These are phyloP conservation scores for Aptenodytes forsteri DNA, from an alignment of 2,113 vertebrate genomes.

Conservation along the genomic window DNA sequence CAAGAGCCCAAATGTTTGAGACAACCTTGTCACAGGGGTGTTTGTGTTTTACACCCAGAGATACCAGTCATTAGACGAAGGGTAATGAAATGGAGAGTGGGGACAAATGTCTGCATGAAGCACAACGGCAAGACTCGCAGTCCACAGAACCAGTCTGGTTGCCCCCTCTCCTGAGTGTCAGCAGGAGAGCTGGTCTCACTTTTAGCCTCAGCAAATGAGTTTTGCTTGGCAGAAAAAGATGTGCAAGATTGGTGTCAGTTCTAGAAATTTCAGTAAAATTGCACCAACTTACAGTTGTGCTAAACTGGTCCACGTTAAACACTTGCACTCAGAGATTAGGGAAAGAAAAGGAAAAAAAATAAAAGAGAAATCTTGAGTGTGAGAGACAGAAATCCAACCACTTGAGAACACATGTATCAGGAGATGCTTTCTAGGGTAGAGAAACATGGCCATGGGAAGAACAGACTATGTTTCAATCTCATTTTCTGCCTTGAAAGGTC, in stretches of 20 bases:
- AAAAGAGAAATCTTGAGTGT: neutral
- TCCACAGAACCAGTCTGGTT: neutral
- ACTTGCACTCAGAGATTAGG: neutral
- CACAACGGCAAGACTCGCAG: fast-evolving
- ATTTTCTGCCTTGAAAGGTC: constrained; percentile 6
- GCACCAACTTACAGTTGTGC: fast-evolving
- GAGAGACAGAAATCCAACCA: neutral
- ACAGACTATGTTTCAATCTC: neutral
- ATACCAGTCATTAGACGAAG: neutral
- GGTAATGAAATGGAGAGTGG: neutral
- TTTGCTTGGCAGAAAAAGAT: neutral
- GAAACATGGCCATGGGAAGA: neutral
- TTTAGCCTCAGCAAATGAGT: neutral
- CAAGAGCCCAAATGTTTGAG: neutral
- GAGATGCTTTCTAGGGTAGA: neutral
- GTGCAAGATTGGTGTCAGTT: neutral
- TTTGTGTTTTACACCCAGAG: neutral
- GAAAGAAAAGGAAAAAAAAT: neutral
- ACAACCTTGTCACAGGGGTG: neutral
- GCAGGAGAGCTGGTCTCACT: neutral
- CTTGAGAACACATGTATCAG: neutral
- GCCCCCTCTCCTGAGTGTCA: too few relatives aligned
- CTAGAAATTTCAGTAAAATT: neutral
- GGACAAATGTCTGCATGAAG: neutral
- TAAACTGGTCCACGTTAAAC: neutral